Evolutionary conservation across 2,113 vertebrate genomes (phyloP), one percentile per base, ranked within the genome.

Genomic region (Eidolon helvum): DNA sequence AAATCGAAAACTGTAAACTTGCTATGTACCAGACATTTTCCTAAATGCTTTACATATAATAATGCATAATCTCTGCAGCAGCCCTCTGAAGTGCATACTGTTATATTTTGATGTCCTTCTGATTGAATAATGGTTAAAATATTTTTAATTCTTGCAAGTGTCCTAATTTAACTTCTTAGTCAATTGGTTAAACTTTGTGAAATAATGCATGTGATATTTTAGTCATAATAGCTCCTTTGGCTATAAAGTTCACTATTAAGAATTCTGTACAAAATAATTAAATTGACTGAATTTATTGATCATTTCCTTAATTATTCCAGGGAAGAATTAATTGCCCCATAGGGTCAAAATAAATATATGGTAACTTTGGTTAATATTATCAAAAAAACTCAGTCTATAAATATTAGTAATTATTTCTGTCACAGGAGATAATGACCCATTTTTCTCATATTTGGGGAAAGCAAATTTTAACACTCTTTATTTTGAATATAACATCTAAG

Each of bases 101-200:
- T 61, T 83, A 6, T 22, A 72, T 2, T 40, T 26, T 5, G 45
- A 2, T 35, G 9, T 38, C 65, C 43, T 16, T 53, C 12, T 10
- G 14, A 84, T 78, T 40, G 84, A 79, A 40, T 38, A n/a, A 10
- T 84, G 6, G 0, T 10, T 77, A 33, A 21, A 33, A 50, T 55
- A 65, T 50, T 59, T 89, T 71, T n/a, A 84, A 82, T 28, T 65
- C 1, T 82, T 90, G 2, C 10, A 48, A 40, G 10, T 91, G 22
- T 82, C 11, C 83, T 38, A 95, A 79, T 63, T 77, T 57, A 89
- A 69, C 30, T 91, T 61, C 19, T 68, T 86, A 66, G 19, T 57
- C 12, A 66, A 65, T 71, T 78, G 10, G 9, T 40, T 77, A 78
- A 75, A 10, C 45, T 61, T 57, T 79, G 16, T 63, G 4, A 93